Conservation (phyloP, 2,113 vertebrate genomes). For the Mirza zaza region DNA sequence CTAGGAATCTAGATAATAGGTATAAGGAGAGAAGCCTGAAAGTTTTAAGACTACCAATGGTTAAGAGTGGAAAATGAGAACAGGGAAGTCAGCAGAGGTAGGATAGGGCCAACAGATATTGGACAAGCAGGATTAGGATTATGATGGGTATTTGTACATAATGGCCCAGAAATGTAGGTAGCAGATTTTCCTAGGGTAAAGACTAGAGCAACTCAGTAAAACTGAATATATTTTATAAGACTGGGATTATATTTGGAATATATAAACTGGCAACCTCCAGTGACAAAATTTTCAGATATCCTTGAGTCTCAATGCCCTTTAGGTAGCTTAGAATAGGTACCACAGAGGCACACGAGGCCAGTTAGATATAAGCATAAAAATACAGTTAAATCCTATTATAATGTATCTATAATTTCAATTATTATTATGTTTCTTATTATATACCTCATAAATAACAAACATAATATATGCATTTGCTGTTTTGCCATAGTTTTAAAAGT, state of each 20-base stretch:
- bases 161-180: neutral
- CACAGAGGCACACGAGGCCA: neutral
- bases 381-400: neutral
- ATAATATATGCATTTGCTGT: neutral
- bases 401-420: neutral
- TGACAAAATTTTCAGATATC: neutral
- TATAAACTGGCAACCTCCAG: neutral
- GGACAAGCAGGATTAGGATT: neutral
- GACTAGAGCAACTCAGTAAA: neutral
- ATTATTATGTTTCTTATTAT: neutral
- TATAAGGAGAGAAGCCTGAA: neutral
- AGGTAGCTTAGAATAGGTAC: neutral
- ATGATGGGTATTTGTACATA: neutral
- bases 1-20: neutral
- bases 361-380: neutral
- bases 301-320: neutral
- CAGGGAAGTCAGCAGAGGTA: neutral
- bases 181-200: neutral
- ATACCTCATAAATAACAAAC: neutral
- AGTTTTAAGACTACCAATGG: neutral
- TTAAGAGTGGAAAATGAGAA: neutral
- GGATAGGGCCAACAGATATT: neutral
- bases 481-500: conserved; percentile 22
- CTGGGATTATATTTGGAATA: neutral
- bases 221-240: neutral